Evolutionary conservation across 1,140 invertebrate species (phyloP), one percentile per base, ranked within the genome.

Genomic region (Ceratoteleas bidentatus): DNA sequence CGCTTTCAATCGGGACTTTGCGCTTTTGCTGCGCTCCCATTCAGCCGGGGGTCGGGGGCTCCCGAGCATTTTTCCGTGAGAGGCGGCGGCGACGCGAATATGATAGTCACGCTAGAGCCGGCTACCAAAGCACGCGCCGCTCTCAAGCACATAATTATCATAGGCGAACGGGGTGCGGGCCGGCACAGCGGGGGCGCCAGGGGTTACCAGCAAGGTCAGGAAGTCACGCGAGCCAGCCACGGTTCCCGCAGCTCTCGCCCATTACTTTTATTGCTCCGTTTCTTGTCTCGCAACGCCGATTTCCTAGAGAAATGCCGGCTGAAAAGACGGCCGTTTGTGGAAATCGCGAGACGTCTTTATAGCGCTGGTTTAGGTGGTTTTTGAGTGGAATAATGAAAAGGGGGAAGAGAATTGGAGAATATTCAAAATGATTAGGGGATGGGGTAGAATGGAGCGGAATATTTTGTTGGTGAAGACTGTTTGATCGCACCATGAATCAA

Each of bases 31-130:
- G 43, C 64, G 47, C 36, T 66, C 50, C 64, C 33, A 62, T 76
- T 60, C 24, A 33, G 15, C 1, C 38, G 50, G 15, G 54, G 15
- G 43, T 8, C 6, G 0, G 33, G 3, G 15, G 16, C 32, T 52
- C 56, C 40, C 40, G 11, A 65, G 8, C 56, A 68, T 62, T 76
- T 76, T 69, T 68, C 43, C 66, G 56, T 70, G 65, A 78, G 74
- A 70, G 74, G 45, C 57, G 24, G 13, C 43, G 45, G 24, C 53
- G 53, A 77, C 65, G 77, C 56, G 74, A 70, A 69, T 81, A 69
- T 66, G 89, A 90, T 90, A 89, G 89, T 88, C 88, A 90, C 86
- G 86, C 85, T 86, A 87, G 84, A 87, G 78, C 69, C 66, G 83
- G 86, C 85, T 85, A 16, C 24, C 86, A 69, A 84, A 87, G 86